These are phyloP conservation scores for Neodiprion pinetum DNA, from an alignment of 1,140 invertebrate species.

Conservation along the genomic window DNA sequence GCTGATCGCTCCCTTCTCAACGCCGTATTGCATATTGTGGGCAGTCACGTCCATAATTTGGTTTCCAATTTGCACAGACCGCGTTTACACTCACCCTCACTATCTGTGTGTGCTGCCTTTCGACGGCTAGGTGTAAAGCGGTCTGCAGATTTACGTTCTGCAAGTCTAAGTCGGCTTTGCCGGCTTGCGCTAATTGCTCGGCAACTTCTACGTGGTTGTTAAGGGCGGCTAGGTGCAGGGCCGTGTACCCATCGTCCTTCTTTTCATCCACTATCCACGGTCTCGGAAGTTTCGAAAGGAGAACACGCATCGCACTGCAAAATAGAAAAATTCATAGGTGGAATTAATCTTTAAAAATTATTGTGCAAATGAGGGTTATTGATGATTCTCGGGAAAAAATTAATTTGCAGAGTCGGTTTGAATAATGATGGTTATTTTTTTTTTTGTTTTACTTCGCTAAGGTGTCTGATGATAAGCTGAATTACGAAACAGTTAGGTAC, in stretches of 20 bases:
- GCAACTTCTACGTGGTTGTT: conserved; percentile 99
- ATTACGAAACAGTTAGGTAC: no score
- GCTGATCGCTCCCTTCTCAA: no score
- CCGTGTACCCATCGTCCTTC: conserved; percentile 98
- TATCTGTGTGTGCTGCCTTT: conserved; percentile 95
- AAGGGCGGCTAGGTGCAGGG: conserved; percentile 92
- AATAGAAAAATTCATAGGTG: conserved; percentile 30
- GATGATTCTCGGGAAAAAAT: no score
- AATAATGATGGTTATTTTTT: no score
- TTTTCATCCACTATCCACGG: conserved; percentile 98
- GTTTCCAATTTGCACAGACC: no score
- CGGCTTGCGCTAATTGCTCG: conserved; percentile 84
- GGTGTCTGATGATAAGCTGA: no score
- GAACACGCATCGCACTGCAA: conserved; percentile 93
- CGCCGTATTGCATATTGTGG: no score
- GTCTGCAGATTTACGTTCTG: conserved; percentile 97
- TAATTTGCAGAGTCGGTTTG: no score
- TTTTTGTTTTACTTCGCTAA: no score
- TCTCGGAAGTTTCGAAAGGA: conserved; percentile 88
- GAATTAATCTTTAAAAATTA: not conserved
- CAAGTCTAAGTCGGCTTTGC: conserved; percentile 91
- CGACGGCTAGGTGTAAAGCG: conserved; percentile 92
- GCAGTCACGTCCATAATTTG: no score
- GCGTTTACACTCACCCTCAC: conserved; percentile 70
- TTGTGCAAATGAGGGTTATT: not conserved